Percentiles rank a stretch among this genome's conserved stretches.
Conservation (phyloP, 1,140 invertebrate genomes). For the Hylyphantes graminicola region DNA sequence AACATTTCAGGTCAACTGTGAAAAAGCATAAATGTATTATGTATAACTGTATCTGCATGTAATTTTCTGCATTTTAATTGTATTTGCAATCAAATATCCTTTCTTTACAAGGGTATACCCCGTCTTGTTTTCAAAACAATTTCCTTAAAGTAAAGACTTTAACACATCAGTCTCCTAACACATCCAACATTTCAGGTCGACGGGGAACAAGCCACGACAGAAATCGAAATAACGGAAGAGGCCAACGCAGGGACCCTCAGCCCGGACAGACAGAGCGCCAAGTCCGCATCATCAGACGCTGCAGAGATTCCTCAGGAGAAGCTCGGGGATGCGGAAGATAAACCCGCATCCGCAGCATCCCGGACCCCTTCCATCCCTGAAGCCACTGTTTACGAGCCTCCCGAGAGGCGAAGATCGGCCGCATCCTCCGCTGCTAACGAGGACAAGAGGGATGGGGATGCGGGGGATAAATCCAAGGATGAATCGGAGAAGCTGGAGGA, state of each 20-base stretch:
- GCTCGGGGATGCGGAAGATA: conserved; percentile 2
- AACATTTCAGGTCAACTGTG: no score
- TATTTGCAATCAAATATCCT: no score
- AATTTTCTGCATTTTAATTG: no score
- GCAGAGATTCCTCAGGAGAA: background rate
- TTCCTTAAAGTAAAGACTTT: no score
- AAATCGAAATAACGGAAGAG: conserved; percentile 50
- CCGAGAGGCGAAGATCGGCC: conserved; percentile 40
- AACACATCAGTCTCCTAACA: no score
- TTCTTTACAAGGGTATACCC: no score
- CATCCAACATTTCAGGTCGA: conserved; percentile 13
- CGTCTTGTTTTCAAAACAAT: no score
- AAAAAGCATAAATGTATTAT: no score
- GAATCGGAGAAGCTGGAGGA: conserved; percentile 1
- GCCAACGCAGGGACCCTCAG: background rate
- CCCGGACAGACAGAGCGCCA: background rate
- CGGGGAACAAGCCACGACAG: conserved; percentile 26
- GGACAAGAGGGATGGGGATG: conserved; percentile 11
- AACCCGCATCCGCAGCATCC: conserved; percentile 40
- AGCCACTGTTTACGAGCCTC: conserved; percentile 42
- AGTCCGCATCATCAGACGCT: conserved; percentile 10
- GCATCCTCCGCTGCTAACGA: background rate
- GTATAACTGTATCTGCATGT: no score
- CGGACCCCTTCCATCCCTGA: conserved; percentile 49
- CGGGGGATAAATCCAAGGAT: background rate